Percentiles rank a stretch among this genome's conserved stretches.
Evolutionary conservation across 2,113 vertebrate genomes (phyloP).

Genomic region (Peromyscus californicus): DNA sequence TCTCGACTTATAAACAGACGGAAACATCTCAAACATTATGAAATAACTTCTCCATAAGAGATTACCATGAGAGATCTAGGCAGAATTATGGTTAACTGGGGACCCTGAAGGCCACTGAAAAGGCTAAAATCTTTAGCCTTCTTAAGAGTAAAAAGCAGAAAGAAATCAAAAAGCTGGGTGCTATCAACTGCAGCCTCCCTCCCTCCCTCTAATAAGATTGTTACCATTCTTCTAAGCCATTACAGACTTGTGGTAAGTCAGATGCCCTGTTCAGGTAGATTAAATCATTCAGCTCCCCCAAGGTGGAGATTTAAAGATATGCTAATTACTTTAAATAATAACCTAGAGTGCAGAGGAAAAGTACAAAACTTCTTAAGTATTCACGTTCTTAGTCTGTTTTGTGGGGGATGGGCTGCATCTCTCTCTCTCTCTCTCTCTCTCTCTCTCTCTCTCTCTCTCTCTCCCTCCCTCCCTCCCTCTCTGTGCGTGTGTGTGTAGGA

Average conservation of each 20-base stretch:
- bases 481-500: neutral
- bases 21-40: conserved; percentile 14
- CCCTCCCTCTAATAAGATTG: neutral
- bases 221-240: neutral
- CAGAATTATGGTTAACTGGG: neutral
- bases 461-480: rapidly evolving
- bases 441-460: neutral
- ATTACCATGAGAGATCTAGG: neutral
- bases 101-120: neutral
- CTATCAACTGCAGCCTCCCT: neutral
- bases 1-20: neutral
- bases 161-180: neutral
- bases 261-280: neutral
- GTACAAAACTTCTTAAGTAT: neutral
- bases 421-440: neutral
- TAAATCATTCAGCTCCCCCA: neutral
- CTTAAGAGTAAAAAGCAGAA: conserved; percentile 19
- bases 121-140: neutral
- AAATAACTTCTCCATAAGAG: neutral
- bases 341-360: neutral
- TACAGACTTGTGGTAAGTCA: neutral
- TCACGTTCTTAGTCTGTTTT: conserved; percentile 24
- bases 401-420: neutral
- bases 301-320: neutral
- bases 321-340: conserved; percentile 41